Percentiles rank a stretch among this genome's conserved stretches.
phyloP scores from a whole-genome alignment of 2,888 invertebrate genomes.

The Machimus rusticus region DNA sequence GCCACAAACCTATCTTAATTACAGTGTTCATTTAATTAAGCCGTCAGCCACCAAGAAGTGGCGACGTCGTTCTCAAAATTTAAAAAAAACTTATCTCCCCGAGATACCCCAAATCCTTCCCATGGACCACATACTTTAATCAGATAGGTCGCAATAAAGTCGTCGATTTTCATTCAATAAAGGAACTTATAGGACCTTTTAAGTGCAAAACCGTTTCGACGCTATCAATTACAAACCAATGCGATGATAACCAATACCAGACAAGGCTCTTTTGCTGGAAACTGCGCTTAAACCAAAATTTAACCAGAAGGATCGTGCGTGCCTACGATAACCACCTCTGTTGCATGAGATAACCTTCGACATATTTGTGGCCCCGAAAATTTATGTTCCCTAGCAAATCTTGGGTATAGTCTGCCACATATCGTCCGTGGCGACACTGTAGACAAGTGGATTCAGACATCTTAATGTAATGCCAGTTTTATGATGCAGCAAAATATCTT shows the following conservation, averaged over 20 bases:
- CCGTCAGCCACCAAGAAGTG: slow-evolving; percentile 7
- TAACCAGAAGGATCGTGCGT: background rate
- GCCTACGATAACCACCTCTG: background rate
- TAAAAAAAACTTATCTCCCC: background rate
- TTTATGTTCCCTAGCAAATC: background rate
- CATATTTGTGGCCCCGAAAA: background rate
- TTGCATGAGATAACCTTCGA: background rate
- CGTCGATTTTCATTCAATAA: background rate
- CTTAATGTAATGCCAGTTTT: background rate
- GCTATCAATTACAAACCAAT: slow-evolving; percentile 44
- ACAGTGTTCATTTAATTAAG: slow-evolving; percentile 13
- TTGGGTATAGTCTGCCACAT: background rate
- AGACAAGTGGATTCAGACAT: background rate
- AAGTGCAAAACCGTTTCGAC: slow-evolving; percentile 45
- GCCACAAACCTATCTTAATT: background rate
- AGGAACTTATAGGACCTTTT: slow-evolving; percentile 14
- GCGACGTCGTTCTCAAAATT: background rate
- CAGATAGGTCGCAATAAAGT: background rate
- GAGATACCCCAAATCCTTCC: background rate
- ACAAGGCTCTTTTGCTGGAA: background rate
- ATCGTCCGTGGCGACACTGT: background rate
- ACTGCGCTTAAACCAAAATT: background rate
- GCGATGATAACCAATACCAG: slow-evolving; percentile 38
- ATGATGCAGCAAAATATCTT: background rate
- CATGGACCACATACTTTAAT: slow-evolving; percentile 18